A percentile compares a stretch with the other conserved stretches of the same genome.
These are phyloP conservation scores for Hyperopisus bebe DNA, from an alignment of 2,113 vertebrate species.

Conservation along the genomic window DNA sequence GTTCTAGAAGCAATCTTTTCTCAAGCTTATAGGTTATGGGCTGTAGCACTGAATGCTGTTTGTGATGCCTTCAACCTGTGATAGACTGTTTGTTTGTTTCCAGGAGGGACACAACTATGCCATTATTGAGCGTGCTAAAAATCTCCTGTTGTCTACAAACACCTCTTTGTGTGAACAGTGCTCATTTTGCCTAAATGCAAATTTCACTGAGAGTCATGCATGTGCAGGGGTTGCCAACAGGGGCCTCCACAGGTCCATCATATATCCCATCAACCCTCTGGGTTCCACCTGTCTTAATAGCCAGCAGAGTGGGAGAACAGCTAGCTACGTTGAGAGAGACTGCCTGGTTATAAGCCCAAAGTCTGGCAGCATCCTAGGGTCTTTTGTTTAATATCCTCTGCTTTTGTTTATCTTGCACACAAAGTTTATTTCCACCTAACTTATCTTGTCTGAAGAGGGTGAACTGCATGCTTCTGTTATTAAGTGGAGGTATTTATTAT, in stretches of 20 bases:
- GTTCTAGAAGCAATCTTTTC: not conserved
- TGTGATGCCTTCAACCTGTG: not conserved
- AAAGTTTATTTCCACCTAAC: not conserved
- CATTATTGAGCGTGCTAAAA: not conserved
- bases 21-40: not conserved
- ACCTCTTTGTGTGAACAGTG: not conserved
- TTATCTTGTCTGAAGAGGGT: slow-evolving; percentile 1
- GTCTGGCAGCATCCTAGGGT: not conserved
- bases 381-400: slow-evolving; percentile 8
- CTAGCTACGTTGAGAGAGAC: not conserved
- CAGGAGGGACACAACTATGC: not conserved
- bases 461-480: not conserved
- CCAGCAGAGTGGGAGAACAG: not conserved
- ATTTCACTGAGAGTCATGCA: not conserved
- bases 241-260: not conserved
- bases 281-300: not conserved
- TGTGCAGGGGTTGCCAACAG: slow-evolving; percentile 6
- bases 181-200: slow-evolving; percentile 16
- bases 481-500: not conserved
- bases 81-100: not conserved
- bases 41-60: not conserved
- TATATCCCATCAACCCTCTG: not conserved
- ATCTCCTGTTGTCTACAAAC: not conserved
- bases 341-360: not conserved
- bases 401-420: not conserved